Percentiles rank a stretch among this genome's conserved stretches.
Conservation (phyloP, 2,113 vertebrate genomes). For the Geococcyx californianus region DNA sequence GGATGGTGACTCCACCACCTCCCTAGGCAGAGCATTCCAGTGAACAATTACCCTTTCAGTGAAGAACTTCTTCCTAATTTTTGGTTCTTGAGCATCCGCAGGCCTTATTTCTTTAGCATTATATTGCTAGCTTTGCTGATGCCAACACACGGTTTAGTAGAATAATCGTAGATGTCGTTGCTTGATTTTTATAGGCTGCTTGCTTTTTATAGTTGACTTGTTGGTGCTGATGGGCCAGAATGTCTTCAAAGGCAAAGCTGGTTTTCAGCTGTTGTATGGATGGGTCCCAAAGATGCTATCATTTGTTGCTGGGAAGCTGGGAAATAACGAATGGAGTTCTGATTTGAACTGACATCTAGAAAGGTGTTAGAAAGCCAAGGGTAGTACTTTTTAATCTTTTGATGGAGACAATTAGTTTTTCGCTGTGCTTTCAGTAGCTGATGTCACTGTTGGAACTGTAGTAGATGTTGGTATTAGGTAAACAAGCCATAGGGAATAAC, state of each 20-base stretch:
- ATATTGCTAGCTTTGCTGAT: background rate
- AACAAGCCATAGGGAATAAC: background rate
- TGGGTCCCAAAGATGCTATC: background rate
- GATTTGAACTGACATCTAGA: background rate
- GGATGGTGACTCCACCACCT: no score
- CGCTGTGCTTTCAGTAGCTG: background rate
- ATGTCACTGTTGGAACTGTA: background rate
- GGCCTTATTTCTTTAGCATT: background rate
- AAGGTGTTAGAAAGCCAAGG: background rate
- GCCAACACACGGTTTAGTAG: background rate
- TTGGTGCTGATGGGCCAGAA: background rate
- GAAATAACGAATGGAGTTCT: constrained; percentile 44
- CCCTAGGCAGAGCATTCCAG: no score
- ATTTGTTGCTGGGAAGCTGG: constrained; percentile 15
- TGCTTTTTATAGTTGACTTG: background rate
- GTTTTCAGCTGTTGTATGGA: constrained; percentile 1
- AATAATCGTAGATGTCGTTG: no score
- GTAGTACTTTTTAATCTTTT: background rate
- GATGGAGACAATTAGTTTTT: background rate
- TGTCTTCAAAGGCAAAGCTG: background rate
- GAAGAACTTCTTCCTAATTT: background rate
- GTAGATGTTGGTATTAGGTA: background rate
- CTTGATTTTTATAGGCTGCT: no score
- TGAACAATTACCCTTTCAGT: no score
- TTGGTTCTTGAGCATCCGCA: background rate